Evolutionary conservation across 2,113 vertebrate genomes (phyloP).

Genomic region (Stercorarius parasiticus): DNA sequence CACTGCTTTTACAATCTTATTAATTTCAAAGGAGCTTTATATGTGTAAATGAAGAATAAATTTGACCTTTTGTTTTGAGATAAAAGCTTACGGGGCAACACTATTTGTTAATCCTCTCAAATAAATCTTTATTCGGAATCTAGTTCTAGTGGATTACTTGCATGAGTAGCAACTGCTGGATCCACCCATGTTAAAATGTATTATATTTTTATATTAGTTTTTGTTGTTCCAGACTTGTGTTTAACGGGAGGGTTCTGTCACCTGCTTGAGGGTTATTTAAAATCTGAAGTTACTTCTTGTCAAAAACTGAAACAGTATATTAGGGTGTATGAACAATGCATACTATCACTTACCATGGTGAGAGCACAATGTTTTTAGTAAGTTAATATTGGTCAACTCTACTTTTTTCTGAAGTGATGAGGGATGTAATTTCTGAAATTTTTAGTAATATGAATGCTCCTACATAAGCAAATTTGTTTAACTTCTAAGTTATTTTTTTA

Average conservation of each 20-base stretch:
- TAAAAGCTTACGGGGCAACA: background rate
- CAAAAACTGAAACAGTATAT: background rate
- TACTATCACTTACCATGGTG: background rate
- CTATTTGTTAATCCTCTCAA: slow-evolving; percentile 43
- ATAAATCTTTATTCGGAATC: slow-evolving; percentile 23
- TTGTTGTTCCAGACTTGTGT: background rate
- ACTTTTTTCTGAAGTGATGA: background rate
- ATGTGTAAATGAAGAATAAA: slow-evolving; percentile 52
- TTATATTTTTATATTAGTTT: background rate
- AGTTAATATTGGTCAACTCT: background rate
- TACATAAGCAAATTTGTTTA: background rate
- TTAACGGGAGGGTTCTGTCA: background rate
- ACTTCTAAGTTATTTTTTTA: background rate
- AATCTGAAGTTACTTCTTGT: background rate
- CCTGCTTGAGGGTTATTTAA: background rate
- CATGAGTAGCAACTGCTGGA: background rate
- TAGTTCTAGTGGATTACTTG: slow-evolving; percentile 27
- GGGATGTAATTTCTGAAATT: background rate
- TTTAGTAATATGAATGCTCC: background rate
- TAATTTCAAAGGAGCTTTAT: slow-evolving; percentile 28
- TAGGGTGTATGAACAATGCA: background rate
- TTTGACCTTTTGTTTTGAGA: slow-evolving; percentile 54
- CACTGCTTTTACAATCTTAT: slow-evolving; percentile 36
- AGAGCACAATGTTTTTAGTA: background rate
- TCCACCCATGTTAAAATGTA: background rate